Conservation (phyloP, 2,113 vertebrate species). For the Triplophysa rosa region DNA sequence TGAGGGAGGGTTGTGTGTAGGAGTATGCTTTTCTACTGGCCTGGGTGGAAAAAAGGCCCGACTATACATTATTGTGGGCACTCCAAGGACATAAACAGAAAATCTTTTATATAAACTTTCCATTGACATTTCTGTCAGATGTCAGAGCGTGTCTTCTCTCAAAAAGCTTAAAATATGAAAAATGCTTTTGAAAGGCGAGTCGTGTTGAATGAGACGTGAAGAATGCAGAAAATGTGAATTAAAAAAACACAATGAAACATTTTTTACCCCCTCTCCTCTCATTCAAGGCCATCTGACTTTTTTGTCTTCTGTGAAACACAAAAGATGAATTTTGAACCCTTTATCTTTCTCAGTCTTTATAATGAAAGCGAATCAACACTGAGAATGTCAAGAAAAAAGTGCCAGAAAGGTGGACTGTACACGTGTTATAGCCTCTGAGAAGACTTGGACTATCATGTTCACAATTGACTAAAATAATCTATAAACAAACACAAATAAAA, state of each 20-base stretch:
- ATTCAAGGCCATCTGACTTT: no score
- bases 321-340: no score
- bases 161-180: conserved; percentile 14
- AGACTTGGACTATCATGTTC: no score
- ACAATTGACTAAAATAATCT: no score
- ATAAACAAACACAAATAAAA: no score
- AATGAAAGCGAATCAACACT: no score
- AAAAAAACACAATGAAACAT: background rate
- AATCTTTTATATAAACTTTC: conserved; percentile 25
- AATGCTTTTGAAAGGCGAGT: conserved; percentile 3
- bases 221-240: background rate
- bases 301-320: no score
- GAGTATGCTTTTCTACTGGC: conserved; percentile 46
- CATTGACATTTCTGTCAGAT: conserved; percentile 18
- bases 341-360: no score
- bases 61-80: conserved; percentile 37
- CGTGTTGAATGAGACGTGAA: background rate
- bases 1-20: conserved; percentile 39
- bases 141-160: background rate
- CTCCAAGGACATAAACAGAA: conserved; percentile 49
- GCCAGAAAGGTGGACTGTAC: no score
- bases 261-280: no score
- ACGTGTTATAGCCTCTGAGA: no score
- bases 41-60: conserved; percentile 43
- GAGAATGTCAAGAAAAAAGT: no score